A percentile compares a stretch with the other conserved stretches of the same genome.
Evolutionary conservation across 2,888 invertebrate genomes (phyloP).

Genomic region (Lucinisca nassula): DNA sequence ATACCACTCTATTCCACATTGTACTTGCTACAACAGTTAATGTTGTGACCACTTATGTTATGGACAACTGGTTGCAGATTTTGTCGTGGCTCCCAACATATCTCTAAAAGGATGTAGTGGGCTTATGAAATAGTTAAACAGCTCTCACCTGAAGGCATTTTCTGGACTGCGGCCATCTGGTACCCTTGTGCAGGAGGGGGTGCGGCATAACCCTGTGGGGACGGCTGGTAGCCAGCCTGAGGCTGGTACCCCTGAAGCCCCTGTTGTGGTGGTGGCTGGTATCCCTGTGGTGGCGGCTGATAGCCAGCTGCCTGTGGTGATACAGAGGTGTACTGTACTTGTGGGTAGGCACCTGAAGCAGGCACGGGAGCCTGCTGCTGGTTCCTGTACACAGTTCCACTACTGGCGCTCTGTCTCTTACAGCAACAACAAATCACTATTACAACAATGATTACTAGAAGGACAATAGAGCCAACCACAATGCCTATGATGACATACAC

Average conservation of each 20-base stretch:
- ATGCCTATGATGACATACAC: neutral
- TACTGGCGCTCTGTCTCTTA: neutral
- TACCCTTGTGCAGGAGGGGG: neutral
- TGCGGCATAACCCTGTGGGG: neutral
- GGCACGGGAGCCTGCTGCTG: neutral
- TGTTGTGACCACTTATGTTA: too few relatives aligned
- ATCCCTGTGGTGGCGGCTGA: neutral
- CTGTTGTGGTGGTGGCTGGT: neutral
- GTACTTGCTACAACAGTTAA: too few relatives aligned
- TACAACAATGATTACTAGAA: neutral
- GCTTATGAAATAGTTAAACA: neutral
- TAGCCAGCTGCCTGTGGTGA: conserved; percentile 3
- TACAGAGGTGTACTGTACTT: neutral
- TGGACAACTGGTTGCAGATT: neutral
- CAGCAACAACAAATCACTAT: neutral
- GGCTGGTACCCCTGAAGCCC: neutral
- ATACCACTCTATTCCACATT: neutral
- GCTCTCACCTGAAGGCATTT: neutral
- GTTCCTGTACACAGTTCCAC: neutral
- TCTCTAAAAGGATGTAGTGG: neutral
- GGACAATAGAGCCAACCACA: neutral
- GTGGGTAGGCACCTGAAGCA: neutral
- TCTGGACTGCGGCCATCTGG: neutral
- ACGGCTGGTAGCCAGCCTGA: neutral
- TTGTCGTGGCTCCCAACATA: neutral